Evolutionary conservation across 2,113 vertebrate species (phyloP), one percentile per base, ranked within the genome.

Genomic region (Sterrhoptilus dennistouni): DNA sequence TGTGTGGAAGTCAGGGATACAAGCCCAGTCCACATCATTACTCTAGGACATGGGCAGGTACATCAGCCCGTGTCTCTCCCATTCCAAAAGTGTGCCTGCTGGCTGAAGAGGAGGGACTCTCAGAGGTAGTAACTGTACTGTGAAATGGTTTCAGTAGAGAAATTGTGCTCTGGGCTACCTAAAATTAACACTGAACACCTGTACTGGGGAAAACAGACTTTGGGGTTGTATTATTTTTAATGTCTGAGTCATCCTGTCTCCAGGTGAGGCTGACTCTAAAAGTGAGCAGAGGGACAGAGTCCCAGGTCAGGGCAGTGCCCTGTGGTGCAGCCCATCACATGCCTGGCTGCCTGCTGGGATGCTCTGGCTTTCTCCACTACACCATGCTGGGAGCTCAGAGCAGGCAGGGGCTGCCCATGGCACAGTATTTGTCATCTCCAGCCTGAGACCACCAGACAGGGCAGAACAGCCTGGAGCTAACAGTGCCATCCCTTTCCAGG

Each of bases 281-380:
- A 70, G 38, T 0, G 1, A 84, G 70, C 36, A 61, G n/a, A 84
- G 5, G 36, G 33, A 80, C 31, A 0, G 3, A 44, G 44, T 45
- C 33, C 23, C 11, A 5, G 29, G 33, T 11, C 0, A 0, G 19
- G 60, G 42, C 69, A 87, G 44, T 14, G 7, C 20, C 27, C 25
- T 3, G 1, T 2, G 0, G 65, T 23, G 12, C 53, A 93, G 45
- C 25, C n/a, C 45, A 71, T 56, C 5, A 2, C 1, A 4, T 52
- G 57, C 57, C 44, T 6, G 5, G 6, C 27, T 77, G 63, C 36
- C 54, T 74, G 86, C 40, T 22, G 3, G 31, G 11, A 25, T 42
- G 45, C 77, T 64, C 59, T 12, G 2, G 45, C 36, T 77, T 59
- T 83, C 24, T 31, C 23, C 27, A 6, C 38, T 13, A 18, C n/a